Evolutionary conservation across 2,113 vertebrate species (phyloP).

Genomic region (Leptodactylus fuscus): DNA sequence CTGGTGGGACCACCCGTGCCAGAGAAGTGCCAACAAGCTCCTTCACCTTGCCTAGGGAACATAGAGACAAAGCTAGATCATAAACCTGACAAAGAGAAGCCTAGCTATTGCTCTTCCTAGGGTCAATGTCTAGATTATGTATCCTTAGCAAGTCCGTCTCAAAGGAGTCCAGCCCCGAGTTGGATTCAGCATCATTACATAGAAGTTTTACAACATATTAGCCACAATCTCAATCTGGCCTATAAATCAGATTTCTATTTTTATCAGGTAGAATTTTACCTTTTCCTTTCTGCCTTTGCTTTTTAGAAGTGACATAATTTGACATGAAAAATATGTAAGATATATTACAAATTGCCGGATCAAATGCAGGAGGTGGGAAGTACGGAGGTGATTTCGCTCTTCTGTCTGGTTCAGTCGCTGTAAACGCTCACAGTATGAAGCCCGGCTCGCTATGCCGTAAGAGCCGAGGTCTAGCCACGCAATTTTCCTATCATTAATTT

Average conservation of each 20-base stretch:
- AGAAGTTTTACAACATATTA: no score
- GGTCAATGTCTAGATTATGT: neutral
- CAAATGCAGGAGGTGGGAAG: neutral
- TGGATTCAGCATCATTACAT: no score
- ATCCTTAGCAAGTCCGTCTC: neutral
- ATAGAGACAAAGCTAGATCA: no score
- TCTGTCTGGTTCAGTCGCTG: neutral
- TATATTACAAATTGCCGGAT: neutral
- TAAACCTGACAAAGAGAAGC: neutral
- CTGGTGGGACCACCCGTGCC: no score
- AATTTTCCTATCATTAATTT: conserved; percentile 41
- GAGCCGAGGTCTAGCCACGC: neutral
- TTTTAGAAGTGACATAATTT: neutral
- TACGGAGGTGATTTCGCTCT: neutral
- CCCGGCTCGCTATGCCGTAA: neutral
- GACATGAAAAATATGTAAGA: neutral
- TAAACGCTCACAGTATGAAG: neutral
- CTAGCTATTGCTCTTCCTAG: neutral
- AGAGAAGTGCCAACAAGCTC: no score
- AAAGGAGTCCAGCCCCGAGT: neutral
- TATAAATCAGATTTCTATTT: no score
- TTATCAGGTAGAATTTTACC: neutral
- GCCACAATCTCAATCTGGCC: no score
- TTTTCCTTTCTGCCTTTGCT: neutral
- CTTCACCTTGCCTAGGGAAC: neutral